A percentile compares a stretch with the other conserved stretches of the same genome.
Evolutionary conservation across 2,113 vertebrate genomes (phyloP).

Genomic region (Melozone crissalis): DNA sequence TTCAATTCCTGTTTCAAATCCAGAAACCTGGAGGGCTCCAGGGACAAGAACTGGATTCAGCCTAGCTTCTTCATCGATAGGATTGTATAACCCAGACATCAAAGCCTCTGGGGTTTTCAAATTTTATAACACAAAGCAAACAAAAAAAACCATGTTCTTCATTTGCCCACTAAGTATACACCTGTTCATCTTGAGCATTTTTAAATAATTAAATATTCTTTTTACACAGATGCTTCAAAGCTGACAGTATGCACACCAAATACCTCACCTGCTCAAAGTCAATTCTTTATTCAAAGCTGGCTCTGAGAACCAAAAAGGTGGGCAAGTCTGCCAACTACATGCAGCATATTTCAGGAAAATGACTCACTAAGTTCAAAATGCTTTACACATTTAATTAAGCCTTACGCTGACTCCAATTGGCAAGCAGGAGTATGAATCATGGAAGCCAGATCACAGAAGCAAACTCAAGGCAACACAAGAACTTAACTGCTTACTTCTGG

Average conservation of each 20-base stretch:
- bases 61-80: background rate
- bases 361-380: constrained; percentile 32
- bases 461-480: background rate
- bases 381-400: constrained; percentile 63
- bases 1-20: background rate
- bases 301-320: background rate
- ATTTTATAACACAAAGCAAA: background rate
- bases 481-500: background rate
- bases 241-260: background rate
- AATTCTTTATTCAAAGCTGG: background rate
- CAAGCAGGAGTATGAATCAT: constrained; percentile 41
- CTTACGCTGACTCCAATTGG: constrained; percentile 22
- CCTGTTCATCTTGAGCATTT: background rate
- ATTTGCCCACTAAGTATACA: background rate
- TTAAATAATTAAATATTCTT: background rate
- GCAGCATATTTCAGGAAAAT: constrained; percentile 49
- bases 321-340: background rate
- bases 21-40: background rate
- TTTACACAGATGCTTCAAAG: background rate
- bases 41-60: background rate
- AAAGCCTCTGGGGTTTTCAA: background rate
- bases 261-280: background rate
- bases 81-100: background rate
- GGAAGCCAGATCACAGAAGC: background rate
- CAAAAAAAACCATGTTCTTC: fast-evolving